Evolutionary conservation across 2,888 invertebrate species (phyloP).

Genomic region (Aspidiotus destructor): DNA sequence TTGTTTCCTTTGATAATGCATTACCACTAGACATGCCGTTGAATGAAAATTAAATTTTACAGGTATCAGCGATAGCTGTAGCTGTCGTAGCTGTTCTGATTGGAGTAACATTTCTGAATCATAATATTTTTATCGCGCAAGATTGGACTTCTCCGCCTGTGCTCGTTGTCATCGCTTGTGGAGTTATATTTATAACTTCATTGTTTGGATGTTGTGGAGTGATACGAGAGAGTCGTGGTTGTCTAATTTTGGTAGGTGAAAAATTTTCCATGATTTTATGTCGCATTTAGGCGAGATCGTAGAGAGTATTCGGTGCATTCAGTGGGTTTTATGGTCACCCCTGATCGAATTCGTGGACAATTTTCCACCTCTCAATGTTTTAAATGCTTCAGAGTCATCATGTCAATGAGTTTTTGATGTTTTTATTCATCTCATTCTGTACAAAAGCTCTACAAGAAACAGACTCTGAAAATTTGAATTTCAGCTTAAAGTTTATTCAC

Average conservation of each 20-base stretch:
- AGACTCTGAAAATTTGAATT: no score
- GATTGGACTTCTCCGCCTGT: conserved; percentile 22
- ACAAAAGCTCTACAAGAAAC: background rate
- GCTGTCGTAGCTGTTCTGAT: conserved; percentile 19
- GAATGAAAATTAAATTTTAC: conserved; percentile 1
- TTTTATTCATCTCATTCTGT: background rate
- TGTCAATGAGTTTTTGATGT: no score
- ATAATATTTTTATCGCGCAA: conserved; percentile 14
- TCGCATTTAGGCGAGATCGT: no score
- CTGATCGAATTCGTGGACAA: no score
- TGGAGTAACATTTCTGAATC: conserved; percentile 9
- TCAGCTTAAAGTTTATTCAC: no score
- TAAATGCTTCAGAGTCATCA: no score
- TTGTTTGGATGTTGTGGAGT: conserved; percentile 31
- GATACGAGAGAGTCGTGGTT: conserved; percentile 23
- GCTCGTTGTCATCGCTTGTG: conserved; percentile 17
- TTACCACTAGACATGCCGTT: background rate
- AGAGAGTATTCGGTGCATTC: background rate
- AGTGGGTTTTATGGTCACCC: background rate
- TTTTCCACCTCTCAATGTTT: no score
- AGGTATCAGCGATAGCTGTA: conserved; percentile 18
- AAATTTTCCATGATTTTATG: no score
- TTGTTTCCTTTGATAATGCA: background rate
- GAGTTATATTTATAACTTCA: conserved; percentile 11
- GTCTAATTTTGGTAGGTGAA: conserved; percentile 9